Evolutionary conservation across 2,113 vertebrate species (phyloP).

Genomic region (Chlorodrepanis virens): DNA sequence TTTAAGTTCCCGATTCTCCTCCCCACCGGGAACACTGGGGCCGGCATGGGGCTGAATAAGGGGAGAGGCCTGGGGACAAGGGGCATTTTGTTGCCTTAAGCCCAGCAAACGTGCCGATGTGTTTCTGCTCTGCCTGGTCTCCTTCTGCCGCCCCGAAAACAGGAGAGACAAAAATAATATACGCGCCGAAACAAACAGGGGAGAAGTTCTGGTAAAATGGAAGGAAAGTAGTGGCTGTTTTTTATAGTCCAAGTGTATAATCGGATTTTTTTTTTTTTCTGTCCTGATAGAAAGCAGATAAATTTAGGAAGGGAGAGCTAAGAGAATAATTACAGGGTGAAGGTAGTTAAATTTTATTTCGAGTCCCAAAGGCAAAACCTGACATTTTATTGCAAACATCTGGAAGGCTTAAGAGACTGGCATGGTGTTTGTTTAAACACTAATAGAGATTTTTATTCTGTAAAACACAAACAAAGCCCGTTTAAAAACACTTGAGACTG

Average conservation of each 20-base stretch:
- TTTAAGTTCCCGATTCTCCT: background rate
- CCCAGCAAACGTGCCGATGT: background rate
- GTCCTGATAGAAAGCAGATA: conserved; percentile 78
- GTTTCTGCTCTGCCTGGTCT: background rate
- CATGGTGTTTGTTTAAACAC: conserved; percentile 75
- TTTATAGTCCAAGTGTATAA: conserved; percentile 32
- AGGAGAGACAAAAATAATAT: background rate
- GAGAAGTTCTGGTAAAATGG: background rate
- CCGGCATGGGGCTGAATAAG: background rate
- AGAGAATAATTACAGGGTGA: conserved; percentile 83
- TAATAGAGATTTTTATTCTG: conserved; percentile 74
- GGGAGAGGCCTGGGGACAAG: background rate
- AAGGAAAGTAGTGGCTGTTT: background rate
- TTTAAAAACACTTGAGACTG: conserved; percentile 63
- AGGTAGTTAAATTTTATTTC: conserved; percentile 84
- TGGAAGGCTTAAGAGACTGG: conserved; percentile 74
- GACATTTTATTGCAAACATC: conserved; percentile 84
- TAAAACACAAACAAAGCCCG: conserved; percentile 73
- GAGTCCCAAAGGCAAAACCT: conserved; percentile 80
- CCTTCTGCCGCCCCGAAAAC: background rate
- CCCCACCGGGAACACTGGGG: background rate
- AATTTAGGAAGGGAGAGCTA: conserved; percentile 80
- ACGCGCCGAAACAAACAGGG: background rate
- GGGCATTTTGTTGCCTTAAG: background rate
- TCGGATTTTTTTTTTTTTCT: conserved; percentile 8